Base-by-base conservation (phyloP, 2,113 vertebrate genomes). In the Coregonus clupeaformis region DNA sequence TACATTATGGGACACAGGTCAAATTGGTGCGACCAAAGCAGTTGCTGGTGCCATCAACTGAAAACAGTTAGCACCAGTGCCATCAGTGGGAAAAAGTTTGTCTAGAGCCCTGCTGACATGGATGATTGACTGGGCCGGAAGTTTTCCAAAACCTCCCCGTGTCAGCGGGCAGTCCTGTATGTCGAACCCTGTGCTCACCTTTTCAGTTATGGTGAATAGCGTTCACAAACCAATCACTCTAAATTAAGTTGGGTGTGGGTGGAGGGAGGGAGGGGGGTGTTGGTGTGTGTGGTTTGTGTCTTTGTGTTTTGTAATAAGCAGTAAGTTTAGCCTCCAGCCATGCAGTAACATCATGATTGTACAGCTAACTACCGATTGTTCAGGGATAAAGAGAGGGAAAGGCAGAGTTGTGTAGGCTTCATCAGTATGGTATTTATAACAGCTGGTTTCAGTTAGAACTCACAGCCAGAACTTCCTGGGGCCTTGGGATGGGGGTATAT, bases 361-460 rank as follows among this genome's bases (percentile, higher is more conserved):
- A 80, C 91, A 88, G 90, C 87, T 79, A 86, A 84, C 77, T 83
- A 42, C 73, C 77, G 76, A 80, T 84, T 83, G 82, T 84, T 78
- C 67, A 52, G 63, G 65, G 72, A 77, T 82, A 70, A 77, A 80
- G 71, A 75, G 64, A 49, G 74, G 68, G 74, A 45, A 9, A 42
- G 36, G 36, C 36, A 42, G 81, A 57, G 72, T 68, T 60, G 77
- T 59, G 74, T 74, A 72, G 59, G 73, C 71, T 82, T 86, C 86
- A 89, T 88, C 88, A 84, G 72, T 81, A 79, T 90, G 88, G 90
- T 90, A 90, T 91, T 88, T 89, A 75, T 80, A 89, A 86, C 90
- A 92, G 90, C 90, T 91, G 90, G 87, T 89, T 91, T 83, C 84
- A 90, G 86, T 91, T 92, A 92, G 84, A 62, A 71, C 75, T 79